Evolutionary conservation across 2,888 invertebrate species (phyloP).

Genomic region (Andrena chrysosceles): DNA sequence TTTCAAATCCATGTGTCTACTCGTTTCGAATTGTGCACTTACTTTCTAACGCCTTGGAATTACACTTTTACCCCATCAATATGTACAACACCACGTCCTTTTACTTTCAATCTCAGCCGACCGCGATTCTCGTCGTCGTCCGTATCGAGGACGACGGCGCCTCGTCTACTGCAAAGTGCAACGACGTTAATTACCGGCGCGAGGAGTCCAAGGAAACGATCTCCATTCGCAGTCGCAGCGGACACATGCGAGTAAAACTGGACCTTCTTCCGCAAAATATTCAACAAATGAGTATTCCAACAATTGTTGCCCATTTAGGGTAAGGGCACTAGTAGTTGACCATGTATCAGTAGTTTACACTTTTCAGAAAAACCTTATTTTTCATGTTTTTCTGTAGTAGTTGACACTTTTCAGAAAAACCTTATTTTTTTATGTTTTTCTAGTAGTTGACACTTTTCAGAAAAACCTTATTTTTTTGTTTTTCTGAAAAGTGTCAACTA

Average conservation of each 20-base stretch:
- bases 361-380: too few relatives aligned
- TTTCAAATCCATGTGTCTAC: not conserved
- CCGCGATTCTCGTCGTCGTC: constrained; percentile 23
- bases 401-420: too few relatives aligned
- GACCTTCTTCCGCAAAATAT: not conserved
- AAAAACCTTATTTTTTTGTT: too few relatives aligned
- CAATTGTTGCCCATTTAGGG: too few relatives aligned
- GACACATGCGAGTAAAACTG: not conserved
- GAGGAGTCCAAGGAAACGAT: constrained; percentile 1
- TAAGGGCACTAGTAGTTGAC: too few relatives aligned
- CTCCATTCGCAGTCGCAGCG: not conserved
- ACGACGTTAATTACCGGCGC: constrained; percentile 13
- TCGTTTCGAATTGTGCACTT: constrained; percentile 2
- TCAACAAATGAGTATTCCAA: not conserved
- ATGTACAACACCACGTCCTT: constrained; percentile 42
- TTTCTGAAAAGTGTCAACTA: too few relatives aligned
- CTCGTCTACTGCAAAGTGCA: constrained; percentile 13
- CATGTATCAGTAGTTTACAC: too few relatives aligned
- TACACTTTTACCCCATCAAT: constrained; percentile 45
- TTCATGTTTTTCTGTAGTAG: too few relatives aligned
- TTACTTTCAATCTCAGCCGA: constrained; percentile 43
- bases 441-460: too few relatives aligned
- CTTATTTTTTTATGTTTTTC: too few relatives aligned
- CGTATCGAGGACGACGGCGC: constrained; percentile 29
- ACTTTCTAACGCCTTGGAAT: constrained; percentile 27